Conservation (phyloP, 2,113 vertebrate genomes). For the Dromiciops gliroides region DNA sequence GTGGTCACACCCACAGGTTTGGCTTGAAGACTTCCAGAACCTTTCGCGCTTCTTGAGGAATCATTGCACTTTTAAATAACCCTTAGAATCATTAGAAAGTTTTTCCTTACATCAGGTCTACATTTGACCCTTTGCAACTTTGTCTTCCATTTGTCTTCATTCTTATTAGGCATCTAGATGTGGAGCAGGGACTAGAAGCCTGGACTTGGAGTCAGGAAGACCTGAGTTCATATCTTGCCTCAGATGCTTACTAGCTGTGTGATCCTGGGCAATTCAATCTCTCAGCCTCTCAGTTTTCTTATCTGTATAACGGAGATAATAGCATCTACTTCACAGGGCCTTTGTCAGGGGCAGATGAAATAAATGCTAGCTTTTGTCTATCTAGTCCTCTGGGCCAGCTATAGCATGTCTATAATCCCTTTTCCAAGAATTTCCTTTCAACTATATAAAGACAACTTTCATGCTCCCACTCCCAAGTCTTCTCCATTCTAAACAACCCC, state of each 20-base stretch:
- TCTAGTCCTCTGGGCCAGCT: too few relatives aligned
- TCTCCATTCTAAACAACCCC: not conserved
- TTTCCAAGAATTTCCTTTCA: not conserved
- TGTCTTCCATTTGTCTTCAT: not conserved
- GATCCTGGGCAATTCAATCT: not conserved
- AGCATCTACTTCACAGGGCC: not conserved
- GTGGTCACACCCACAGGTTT: not conserved
- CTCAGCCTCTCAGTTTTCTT: not conserved
- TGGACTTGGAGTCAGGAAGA: not conserved
- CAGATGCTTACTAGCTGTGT: not conserved
- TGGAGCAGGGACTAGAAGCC: not conserved
- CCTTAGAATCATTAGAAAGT: not conserved
- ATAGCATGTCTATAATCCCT: too few relatives aligned
- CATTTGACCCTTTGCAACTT: not conserved
- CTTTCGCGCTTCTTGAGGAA: not conserved
- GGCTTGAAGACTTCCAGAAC: too few relatives aligned
- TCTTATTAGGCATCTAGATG: not conserved
- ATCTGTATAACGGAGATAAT: not conserved
- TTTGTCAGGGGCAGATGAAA: not conserved
- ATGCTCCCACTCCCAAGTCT: not conserved
- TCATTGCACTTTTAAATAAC: not conserved
- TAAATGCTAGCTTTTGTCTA: too few relatives aligned
- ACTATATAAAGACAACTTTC: not conserved
- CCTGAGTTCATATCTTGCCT: too few relatives aligned
- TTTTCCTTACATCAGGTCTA: not conserved